phyloP scores from a whole-genome alignment of 2,113 vertebrate genomes.

The Myiopsitta monachus region DNA sequence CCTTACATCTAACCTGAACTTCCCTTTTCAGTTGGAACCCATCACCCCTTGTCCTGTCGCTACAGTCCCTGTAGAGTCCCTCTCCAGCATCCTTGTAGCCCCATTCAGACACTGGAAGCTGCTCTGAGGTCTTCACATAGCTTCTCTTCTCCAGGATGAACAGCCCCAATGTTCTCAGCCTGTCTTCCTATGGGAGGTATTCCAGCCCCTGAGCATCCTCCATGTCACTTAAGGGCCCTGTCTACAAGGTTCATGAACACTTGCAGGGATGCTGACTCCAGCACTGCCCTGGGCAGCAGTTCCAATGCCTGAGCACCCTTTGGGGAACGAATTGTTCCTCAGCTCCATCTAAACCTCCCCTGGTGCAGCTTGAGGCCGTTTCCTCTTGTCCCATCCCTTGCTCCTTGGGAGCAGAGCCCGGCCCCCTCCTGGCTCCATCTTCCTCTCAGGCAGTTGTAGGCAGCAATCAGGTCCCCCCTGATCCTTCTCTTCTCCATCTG shows the following conservation, averaged over 20 bases:
- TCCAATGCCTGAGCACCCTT: not conserved
- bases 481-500: too few species aligned
- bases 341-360: too few species aligned
- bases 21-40: not conserved
- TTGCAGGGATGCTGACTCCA: not conserved
- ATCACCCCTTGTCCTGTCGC: not conserved
- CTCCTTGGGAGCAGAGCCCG: too few species aligned
- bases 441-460: too few species aligned
- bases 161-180: not conserved
- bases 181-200: not conserved
- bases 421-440: too few species aligned
- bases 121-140: not conserved
- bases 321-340: too few species aligned
- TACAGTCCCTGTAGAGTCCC: not conserved
- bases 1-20: not conserved
- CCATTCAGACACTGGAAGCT: not conserved
- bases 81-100: not conserved
- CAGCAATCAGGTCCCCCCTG: too few species aligned
- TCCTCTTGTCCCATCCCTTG: too few species aligned
- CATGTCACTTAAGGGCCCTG: not conserved
- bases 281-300: not conserved
- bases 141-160: not conserved
- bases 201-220: not conserved
- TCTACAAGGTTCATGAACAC: not conserved
- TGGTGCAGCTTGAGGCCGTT: too few species aligned